Percentiles rank a stretch among this genome's conserved stretches.
phyloP scores from a whole-genome alignment of 1,140 invertebrate species.

The Scylla paramamosain region DNA sequence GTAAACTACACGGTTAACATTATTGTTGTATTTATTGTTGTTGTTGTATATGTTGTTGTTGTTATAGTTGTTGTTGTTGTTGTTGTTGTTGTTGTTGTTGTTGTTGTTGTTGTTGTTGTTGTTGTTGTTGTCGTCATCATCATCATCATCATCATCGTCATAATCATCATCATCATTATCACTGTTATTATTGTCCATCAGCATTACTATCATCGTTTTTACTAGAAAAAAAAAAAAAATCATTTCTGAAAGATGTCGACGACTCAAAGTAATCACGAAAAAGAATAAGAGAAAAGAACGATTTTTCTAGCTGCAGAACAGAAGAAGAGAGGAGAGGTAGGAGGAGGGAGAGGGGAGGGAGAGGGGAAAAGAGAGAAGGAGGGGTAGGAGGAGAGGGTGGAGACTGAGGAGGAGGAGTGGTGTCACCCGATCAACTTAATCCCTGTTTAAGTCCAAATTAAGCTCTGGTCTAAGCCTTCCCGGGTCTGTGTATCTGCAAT shows the following conservation, averaged over 20 bases:
- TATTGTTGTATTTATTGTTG: no score
- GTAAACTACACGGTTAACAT: no score
- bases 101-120: no score
- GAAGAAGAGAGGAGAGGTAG: not conserved
- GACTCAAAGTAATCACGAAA: not conserved
- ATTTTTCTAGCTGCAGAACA: no score
- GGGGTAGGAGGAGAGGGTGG: not conserved
- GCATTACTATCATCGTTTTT: not conserved
- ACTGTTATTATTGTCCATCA: not conserved
- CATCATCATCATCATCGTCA: no score
- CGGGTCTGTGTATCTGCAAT: slow-evolving; percentile 37
- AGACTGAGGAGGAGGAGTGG: not conserved
- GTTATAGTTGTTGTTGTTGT: no score
- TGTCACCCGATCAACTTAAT: slow-evolving; percentile 57
- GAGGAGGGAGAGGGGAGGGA: not conserved
- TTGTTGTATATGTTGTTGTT: no score
- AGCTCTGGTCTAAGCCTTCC: slow-evolving; percentile 48
- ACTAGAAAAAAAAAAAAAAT: not conserved
- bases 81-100: no score
- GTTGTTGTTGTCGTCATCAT: no score
- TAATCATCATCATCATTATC: no score
- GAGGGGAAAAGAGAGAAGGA: not conserved
- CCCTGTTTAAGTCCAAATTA: slow-evolving; percentile 63
- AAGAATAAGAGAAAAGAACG: not conserved
- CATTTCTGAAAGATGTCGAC: no score